Conservation (phyloP, 2,113 vertebrate species). For the Menidia beryllina region DNA sequence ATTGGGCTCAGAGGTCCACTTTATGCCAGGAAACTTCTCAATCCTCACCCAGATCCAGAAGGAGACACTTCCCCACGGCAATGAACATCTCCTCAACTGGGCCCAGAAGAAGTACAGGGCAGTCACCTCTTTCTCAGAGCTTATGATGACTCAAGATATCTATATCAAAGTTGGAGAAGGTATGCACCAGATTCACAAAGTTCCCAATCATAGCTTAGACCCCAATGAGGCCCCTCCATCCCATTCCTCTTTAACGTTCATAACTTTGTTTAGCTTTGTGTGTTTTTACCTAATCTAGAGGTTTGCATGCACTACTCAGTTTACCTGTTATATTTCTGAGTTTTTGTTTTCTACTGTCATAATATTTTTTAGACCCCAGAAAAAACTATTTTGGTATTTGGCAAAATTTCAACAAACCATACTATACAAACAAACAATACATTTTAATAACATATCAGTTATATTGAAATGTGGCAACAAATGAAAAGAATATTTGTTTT, state of each 20-base stretch:
- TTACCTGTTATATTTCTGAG: slow-evolving; percentile 38
- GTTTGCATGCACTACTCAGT: slow-evolving; percentile 30
- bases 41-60: slow-evolving; percentile 79
- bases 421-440: too few relatives aligned
- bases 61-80: slow-evolving; percentile 87
- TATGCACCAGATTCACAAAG: slow-evolving; percentile 71
- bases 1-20: slow-evolving; percentile 85
- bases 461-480: too few relatives aligned
- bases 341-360: slow-evolving; percentile 21
- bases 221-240: slow-evolving; percentile 13
- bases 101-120: slow-evolving; percentile 89
- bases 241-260: slow-evolving; percentile 29
- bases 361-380: background rate
- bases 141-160: slow-evolving; percentile 91
- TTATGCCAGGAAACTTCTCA: slow-evolving; percentile 87
- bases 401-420: background rate
- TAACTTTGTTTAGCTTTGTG: slow-evolving; percentile 51
- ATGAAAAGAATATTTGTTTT: too few relatives aligned
- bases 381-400: background rate
- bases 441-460: too few relatives aligned
- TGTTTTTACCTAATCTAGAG: slow-evolving; percentile 46
- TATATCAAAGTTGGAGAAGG: slow-evolving; percentile 99
- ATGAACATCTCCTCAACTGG: slow-evolving; percentile 91
- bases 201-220: slow-evolving; percentile 57
- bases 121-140: slow-evolving; percentile 97